These are phyloP conservation scores for Aptenodytes forsteri DNA, from an alignment of 2,113 vertebrate species.

Conservation along the genomic window DNA sequence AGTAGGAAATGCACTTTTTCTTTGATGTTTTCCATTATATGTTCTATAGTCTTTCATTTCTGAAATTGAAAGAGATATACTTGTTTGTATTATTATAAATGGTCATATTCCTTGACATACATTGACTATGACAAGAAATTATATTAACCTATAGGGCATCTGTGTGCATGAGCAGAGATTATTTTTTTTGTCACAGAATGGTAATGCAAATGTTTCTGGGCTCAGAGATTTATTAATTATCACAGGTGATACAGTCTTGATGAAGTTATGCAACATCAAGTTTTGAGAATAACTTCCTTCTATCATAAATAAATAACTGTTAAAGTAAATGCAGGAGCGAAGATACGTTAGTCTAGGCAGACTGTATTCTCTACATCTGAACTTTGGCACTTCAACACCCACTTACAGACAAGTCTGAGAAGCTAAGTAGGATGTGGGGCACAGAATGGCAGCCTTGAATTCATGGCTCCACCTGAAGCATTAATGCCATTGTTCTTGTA, in stretches of 20 bases:
- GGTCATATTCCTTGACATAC: neutral
- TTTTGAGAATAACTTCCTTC: neutral
- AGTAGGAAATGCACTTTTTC: neutral
- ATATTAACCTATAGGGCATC: neutral
- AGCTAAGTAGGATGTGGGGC: neutral
- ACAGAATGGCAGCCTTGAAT: neutral
- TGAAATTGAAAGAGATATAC: neutral
- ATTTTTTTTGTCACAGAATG: neutral
- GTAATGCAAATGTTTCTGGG: neutral
- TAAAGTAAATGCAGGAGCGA: neutral
- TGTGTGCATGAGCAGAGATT: fast-evolving
- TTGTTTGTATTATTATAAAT: neutral
- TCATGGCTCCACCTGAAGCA: neutral
- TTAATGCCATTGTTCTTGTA: neutral
- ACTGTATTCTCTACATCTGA: neutral
- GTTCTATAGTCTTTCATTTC: neutral
- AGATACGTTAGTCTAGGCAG: neutral
- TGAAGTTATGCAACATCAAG: neutral
- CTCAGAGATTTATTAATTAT: neutral
- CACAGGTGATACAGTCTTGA: neutral
- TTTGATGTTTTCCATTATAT: neutral
- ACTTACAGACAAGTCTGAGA: neutral
- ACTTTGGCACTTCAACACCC: neutral
- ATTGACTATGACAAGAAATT: neutral
- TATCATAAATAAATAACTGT: neutral